Percentiles rank a stretch among this genome's conserved stretches.
These are phyloP conservation scores for Idaea dimidiata DNA, from an alignment of 2,888 invertebrate species.

Conservation along the genomic window DNA sequence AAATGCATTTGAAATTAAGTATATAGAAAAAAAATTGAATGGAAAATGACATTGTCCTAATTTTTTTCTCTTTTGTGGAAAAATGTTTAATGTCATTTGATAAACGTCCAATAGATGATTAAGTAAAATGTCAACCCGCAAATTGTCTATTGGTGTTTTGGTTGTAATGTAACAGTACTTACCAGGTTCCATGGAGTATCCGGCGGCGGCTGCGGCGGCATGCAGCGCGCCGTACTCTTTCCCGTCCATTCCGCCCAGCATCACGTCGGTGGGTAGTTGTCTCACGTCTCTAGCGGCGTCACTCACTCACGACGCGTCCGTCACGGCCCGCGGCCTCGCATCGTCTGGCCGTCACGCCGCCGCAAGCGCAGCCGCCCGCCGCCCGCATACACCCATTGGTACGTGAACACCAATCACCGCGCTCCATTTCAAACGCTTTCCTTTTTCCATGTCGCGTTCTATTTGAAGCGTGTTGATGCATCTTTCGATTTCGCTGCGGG, in stretches of 20 bases:
- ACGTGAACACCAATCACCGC: constrained; percentile 72
- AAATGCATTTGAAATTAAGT: no score
- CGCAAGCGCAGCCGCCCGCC: constrained; percentile 48
- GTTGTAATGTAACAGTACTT: constrained; percentile 27
- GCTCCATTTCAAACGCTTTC: constrained; percentile 76
- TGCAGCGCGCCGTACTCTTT: constrained; percentile 78
- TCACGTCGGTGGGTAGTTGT: constrained; percentile 19
- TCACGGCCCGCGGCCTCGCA: constrained; percentile 43
- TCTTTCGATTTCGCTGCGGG: constrained; percentile 33
- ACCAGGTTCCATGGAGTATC: constrained; percentile 70
- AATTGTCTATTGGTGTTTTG: background rate
- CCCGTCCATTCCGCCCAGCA: constrained; percentile 76
- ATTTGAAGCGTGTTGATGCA: constrained; percentile 76
- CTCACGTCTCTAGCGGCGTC: constrained; percentile 22
- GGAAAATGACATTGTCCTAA: no score
- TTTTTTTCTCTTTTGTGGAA: no score
- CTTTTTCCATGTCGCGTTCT: constrained; percentile 76
- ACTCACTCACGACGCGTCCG: constrained; percentile 48
- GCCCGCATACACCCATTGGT: constrained; percentile 69
- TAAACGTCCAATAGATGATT: no score
- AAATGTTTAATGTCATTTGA: no score
- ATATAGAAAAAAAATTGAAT: no score
- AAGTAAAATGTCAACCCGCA: no score
- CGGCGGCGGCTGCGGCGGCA: constrained; percentile 70
- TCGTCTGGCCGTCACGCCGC: constrained; percentile 44